These are phyloP conservation scores for Nebria salina DNA, from an alignment of 2,888 invertebrate species.

Conservation along the genomic window DNA sequence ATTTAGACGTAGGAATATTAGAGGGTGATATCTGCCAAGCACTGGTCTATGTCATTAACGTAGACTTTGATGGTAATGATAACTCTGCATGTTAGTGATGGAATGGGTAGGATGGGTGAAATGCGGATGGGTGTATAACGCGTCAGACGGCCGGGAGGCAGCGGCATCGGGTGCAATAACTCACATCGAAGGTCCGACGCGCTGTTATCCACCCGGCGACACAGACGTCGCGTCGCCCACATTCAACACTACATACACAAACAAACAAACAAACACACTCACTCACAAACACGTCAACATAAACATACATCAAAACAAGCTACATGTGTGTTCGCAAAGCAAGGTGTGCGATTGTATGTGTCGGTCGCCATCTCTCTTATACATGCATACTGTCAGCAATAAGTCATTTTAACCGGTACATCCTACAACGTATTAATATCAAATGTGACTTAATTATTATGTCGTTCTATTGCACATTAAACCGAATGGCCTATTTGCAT, in stretches of 20 bases:
- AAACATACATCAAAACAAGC: slow-evolving; percentile 1
- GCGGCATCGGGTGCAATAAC: slow-evolving; percentile 14
- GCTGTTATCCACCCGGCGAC: slow-evolving; percentile 2
- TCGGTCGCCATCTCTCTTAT: background rate
- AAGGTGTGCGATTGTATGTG: background rate
- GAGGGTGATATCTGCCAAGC: too few species aligned
- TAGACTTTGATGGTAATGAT: too few species aligned
- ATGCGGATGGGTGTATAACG: too few species aligned
- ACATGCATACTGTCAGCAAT: background rate
- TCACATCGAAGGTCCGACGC: slow-evolving; percentile 20
- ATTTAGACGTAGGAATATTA: too few species aligned
- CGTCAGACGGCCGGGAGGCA: background rate
- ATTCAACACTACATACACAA: slow-evolving; percentile 12
- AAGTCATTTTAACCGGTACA: slow-evolving; percentile 1
- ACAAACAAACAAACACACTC: slow-evolving; percentile 11
- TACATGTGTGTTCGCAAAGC: background rate
- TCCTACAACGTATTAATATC: background rate
- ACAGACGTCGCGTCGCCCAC: slow-evolving; percentile 21
- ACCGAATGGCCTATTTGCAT: background rate
- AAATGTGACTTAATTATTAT: background rate
- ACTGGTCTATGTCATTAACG: too few species aligned
- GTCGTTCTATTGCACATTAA: background rate
- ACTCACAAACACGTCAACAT: background rate
- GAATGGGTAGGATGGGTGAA: too few species aligned
- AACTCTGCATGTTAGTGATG: too few species aligned